phyloP scores from a whole-genome alignment of 64 coral and sea anemone species.

The Pocillopora damicornis region DNA sequence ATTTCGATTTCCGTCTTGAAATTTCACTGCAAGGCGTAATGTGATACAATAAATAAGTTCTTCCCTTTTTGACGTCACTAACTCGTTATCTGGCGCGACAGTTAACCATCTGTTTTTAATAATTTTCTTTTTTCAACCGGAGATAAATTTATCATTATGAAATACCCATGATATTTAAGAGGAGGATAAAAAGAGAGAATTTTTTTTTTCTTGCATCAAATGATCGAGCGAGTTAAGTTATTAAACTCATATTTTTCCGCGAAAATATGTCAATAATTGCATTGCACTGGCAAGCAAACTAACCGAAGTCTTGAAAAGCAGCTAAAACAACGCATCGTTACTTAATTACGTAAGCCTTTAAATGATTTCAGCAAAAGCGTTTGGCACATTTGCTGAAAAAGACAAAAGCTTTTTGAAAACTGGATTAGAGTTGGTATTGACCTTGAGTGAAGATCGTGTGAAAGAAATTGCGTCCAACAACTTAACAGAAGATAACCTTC shows the following conservation, averaged over 20 bases:
- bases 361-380: not conserved
- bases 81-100: not conserved
- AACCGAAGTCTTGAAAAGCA: not conserved
- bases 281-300: not conserved
- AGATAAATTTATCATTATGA: not conserved
- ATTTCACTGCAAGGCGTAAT: not conserved
- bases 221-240: no score
- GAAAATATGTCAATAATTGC: not conserved
- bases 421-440: not conserved
- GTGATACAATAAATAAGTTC: not conserved
- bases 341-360: slow-evolving; percentile 16
- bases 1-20: not conserved
- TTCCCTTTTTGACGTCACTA: not conserved
- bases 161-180: not conserved
- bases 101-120: not conserved
- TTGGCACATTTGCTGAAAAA: not conserved
- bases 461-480: not conserved
- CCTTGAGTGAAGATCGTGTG: not conserved
- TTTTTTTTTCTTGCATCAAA: no score
- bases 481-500: not conserved
- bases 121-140: not conserved
- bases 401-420: not conserved
- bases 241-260: no score
- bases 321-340: not conserved
- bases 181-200: no score